Percentiles rank a stretch among this genome's conserved stretches.
phyloP scores from a whole-genome alignment of 2,797 vertebrate species.

The Anabacerthia variegaticeps region DNA sequence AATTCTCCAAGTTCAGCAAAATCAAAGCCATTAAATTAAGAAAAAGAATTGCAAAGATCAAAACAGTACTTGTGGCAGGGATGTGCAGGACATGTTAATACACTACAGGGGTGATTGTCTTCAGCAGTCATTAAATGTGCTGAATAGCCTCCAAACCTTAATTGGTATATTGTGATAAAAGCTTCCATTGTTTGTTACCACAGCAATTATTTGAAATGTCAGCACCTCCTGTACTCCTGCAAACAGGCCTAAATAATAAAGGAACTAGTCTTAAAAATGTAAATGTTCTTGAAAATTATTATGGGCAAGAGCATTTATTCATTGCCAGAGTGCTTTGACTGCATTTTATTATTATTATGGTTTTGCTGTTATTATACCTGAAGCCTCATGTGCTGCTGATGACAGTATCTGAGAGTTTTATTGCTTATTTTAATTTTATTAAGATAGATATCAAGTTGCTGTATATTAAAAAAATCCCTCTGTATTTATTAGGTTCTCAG shows the following conservation, averaged over 20 bases:
- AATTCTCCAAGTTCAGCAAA: not conserved
- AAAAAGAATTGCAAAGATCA: not conserved
- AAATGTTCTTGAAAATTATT: slow-evolving; percentile 5
- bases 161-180: slow-evolving; percentile 25
- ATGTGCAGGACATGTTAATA: not conserved
- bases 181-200: slow-evolving; percentile 1
- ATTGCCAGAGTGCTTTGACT: not conserved
- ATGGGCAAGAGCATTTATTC: not conserved
- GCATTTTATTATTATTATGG: not conserved
- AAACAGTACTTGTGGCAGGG: not conserved
- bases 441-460: not conserved
- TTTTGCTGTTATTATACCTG: not conserved
- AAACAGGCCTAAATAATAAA: not conserved
- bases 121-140: not conserved
- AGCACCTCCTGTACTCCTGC: not conserved
- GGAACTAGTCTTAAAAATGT: not conserved
- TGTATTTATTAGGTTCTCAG: not conserved
- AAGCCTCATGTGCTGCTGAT: not conserved
- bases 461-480: not conserved
- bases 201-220: slow-evolving; percentile 52
- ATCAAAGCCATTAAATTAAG: not conserved
- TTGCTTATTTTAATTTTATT: slow-evolving; percentile 10
- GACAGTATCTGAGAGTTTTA: not conserved
- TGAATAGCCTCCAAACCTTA: slow-evolving; percentile 10
- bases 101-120: not conserved